Conservation (phyloP, 2,113 vertebrate genomes). For the Etheostoma spectabile region DNA sequence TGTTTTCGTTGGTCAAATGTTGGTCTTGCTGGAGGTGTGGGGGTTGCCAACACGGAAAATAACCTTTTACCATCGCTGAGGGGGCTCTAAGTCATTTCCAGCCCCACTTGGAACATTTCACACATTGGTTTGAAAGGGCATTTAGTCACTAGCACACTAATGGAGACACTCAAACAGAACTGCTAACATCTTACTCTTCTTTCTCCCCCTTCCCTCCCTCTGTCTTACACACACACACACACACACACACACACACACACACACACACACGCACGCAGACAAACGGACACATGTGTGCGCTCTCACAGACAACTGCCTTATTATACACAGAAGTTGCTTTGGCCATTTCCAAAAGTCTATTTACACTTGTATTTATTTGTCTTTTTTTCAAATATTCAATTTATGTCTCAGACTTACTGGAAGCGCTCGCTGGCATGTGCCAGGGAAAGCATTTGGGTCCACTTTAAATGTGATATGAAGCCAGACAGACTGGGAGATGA, state of each 20-base stretch:
- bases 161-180: slow-evolving; percentile 61
- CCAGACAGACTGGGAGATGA: slow-evolving; percentile 85
- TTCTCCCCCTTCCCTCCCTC: not conserved
- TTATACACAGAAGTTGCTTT: slow-evolving; percentile 79
- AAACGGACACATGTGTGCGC: slow-evolving; percentile 52
- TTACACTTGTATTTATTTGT: slow-evolving; percentile 85
- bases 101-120: slow-evolving; percentile 72
- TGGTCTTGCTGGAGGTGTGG: slow-evolving; percentile 33
- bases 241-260: slow-evolving; percentile 7
- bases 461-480: slow-evolving; percentile 86
- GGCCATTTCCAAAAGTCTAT: slow-evolving; percentile 76
- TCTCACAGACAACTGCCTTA: slow-evolving; percentile 70
- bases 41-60: slow-evolving; percentile 54
- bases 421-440: slow-evolving; percentile 76
- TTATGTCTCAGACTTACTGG: slow-evolving; percentile 84
- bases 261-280: slow-evolving; percentile 19
- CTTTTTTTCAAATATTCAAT: slow-evolving; percentile 83
- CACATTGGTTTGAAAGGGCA: slow-evolving; percentile 64
- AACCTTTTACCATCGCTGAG: slow-evolving; percentile 49
- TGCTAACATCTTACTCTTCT: slow-evolving; percentile 42
- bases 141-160: slow-evolving; percentile 71
- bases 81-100: slow-evolving; percentile 72
- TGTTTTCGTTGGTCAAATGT: slow-evolving; percentile 63
- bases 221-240: slow-evolving; percentile 1
- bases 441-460: slow-evolving; percentile 85